Evolutionary conservation across 2,797 vertebrate genomes (phyloP), one percentile per base, ranked within the genome.

Genomic region (Tympanoctomys barrerae): DNA sequence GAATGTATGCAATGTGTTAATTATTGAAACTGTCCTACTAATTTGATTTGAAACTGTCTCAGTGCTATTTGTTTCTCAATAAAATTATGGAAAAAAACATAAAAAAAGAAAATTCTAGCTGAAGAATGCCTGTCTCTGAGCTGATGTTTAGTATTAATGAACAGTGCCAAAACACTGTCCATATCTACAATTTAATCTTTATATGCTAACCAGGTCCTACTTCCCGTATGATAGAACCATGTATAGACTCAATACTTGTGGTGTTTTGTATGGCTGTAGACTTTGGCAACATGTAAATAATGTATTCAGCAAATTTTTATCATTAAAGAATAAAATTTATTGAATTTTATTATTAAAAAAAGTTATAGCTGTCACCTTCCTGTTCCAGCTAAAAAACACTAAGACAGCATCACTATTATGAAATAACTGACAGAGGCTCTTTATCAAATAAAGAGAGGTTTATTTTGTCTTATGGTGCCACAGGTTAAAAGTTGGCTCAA

Each of bases 261-360:
- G 97, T 96, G 85, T 96, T 97, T 96, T 96, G 92, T 98, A 95
- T 96, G 97, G 84, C 94, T 96, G 80, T 98, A 86, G 97, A 98
- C 92, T 98, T 97, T 95, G 97, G 96, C 96, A 98, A 98, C 95
- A 92, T 99, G 98, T 98, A 99, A 98, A 98, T 98, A 98, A 96
- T 92, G 90, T 99, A 97, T 98, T 98, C 98, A 98, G 95, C 96
- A 95, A 98, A 94, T 98, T 98, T 99, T 98, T 99, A 98, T 98
- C 94, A 97, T 97, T 97, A 98, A 98, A 97, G 90, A 98, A 98
- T 98, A 21, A 59, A 94, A 98, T 97, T 98, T 98, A 97, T 97
- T 98, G 97, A 97, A 98, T 97, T 99, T 99, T 98, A 98, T 98
- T 98, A 98, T 96, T 98, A 96, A 98, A 98, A 98, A 42, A 42